Percentiles rank a stretch among this genome's conserved stretches.
phyloP scores from a whole-genome alignment of 2,888 invertebrate species.

The Biston stratarius region DNA sequence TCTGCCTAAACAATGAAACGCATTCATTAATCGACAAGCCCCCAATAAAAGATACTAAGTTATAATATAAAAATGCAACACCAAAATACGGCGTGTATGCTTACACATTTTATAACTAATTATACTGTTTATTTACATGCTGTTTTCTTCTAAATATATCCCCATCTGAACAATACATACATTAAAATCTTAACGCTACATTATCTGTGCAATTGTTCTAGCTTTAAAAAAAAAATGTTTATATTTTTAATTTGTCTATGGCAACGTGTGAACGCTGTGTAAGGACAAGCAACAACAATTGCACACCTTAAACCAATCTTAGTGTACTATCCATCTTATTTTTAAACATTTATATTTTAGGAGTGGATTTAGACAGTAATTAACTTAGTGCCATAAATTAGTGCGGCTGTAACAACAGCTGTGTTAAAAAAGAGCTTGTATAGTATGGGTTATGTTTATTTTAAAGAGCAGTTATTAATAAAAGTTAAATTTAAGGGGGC shows the following conservation, averaged over 20 bases:
- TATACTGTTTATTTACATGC: slow-evolving; percentile 80
- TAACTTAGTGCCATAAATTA: slow-evolving; percentile 66
- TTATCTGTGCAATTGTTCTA: slow-evolving; percentile 80
- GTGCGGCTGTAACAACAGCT: slow-evolving; percentile 27
- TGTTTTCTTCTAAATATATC: slow-evolving; percentile 85
- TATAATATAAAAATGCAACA: slow-evolving; percentile 72
- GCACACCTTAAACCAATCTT: slow-evolving; percentile 75
- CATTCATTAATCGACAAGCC: slow-evolving; percentile 52
- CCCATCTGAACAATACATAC: slow-evolving; percentile 86
- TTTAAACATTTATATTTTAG: slow-evolving; percentile 64
- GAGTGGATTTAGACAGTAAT: slow-evolving; percentile 83
- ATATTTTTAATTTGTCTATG: slow-evolving; percentile 55
- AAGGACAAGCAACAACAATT: slow-evolving; percentile 76
- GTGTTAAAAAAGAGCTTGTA: slow-evolving; percentile 14
- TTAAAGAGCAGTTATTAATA: neutral
- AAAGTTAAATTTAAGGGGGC: neutral
- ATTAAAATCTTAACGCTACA: slow-evolving; percentile 82
- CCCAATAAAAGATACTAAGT: slow-evolving; percentile 62
- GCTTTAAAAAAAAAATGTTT: slow-evolving; percentile 52
- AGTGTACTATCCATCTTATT: slow-evolving; percentile 66
- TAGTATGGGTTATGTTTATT: slow-evolving; percentile 40
- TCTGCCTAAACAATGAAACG: slow-evolving; percentile 24
- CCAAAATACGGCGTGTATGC: slow-evolving; percentile 64
- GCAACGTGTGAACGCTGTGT: slow-evolving; percentile 53
- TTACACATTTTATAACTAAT: slow-evolving; percentile 51